Evolutionary conservation across 1,140 invertebrate genomes (phyloP).

Genomic region (Philopotamus ludificatus): DNA sequence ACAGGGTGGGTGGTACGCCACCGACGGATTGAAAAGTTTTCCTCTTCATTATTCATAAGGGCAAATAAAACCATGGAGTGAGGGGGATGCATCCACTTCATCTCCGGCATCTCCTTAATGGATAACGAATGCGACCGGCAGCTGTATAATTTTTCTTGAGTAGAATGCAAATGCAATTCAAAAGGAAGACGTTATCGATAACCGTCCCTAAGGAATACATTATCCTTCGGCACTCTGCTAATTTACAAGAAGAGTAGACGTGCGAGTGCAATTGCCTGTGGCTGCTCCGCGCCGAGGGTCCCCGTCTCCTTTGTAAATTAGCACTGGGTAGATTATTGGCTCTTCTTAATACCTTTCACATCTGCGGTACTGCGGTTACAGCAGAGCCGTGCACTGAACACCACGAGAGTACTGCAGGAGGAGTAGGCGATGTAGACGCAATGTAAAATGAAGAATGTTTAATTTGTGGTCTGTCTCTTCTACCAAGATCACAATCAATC

Average conservation of each 20-base stretch:
- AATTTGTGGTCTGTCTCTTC: too few species aligned
- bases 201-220: slow-evolving; percentile 8
- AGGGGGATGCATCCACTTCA: background rate
- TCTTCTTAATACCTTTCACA: background rate
- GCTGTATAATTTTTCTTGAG: background rate
- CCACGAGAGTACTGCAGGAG: too few species aligned
- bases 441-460: too few species aligned
- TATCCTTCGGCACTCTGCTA: background rate
- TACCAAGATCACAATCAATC: too few species aligned
- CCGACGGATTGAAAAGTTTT: background rate
- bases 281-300: background rate
- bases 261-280: slow-evolving; percentile 5
- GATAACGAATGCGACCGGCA: background rate
- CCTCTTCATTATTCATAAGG: background rate
- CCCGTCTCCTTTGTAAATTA: slow-evolving; percentile 20
- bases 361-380: background rate
- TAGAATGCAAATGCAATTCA: slow-evolving; percentile 17
- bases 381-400: background rate
- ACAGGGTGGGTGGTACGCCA: too few species aligned
- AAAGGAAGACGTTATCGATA: slow-evolving; percentile 15
- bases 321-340: background rate
- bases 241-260: slow-evolving; percentile 2
- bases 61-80: background rate
- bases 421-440: too few species aligned
- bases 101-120: background rate